Evolutionary conservation across 2,888 invertebrate genomes (phyloP), one percentile per base, ranked within the genome.

Genomic region (Ornithoptera alexandrae): DNA sequence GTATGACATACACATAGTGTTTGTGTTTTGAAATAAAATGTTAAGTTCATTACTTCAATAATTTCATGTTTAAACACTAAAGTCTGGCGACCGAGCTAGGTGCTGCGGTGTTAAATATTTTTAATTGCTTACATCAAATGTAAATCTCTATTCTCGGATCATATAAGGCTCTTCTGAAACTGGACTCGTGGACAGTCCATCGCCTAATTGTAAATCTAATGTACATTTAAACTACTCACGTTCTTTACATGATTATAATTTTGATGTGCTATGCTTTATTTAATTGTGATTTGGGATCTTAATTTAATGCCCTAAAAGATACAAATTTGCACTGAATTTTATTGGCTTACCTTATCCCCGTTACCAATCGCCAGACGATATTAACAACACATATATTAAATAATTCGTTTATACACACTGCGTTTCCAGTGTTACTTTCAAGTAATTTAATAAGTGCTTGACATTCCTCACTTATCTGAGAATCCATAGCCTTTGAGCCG

Each of bases 331-430:
- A 18, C 1, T 50, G 18, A 50, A 50, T 18, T 18, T 18, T 5
- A n/a, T 18, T 12, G n/a, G 46, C 64, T 10, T 64, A 93, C 93
- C 95, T 91, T 84, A 93, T 92, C 0, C 96, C 95, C 24, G 96
- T 95, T 62, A 96, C 92, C 83, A 96, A 91, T 39, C 93, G 91
- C 96, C 96, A 96, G 50, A 96, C 80, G 1, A 94, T 94, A 83
- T 96, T 96, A 7, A 96, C 82, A 4, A 96, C 94, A 0, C 95
- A 92, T 0, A 96, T 89, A 74, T 95, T 94, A 76, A 96, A 95
- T 68, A 93, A 89, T 10, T 88, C 82, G 72, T 94, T 93, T 74
- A 94, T 93, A 0, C 80, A 76, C 1, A 95, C 83, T 0, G 94
- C 89, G 73, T 72, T 75, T 12, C 80, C 84, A 2, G 79, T 78